phyloP scores from a whole-genome alignment of 2,888 invertebrate species.

The Piscicola geometra region DNA sequence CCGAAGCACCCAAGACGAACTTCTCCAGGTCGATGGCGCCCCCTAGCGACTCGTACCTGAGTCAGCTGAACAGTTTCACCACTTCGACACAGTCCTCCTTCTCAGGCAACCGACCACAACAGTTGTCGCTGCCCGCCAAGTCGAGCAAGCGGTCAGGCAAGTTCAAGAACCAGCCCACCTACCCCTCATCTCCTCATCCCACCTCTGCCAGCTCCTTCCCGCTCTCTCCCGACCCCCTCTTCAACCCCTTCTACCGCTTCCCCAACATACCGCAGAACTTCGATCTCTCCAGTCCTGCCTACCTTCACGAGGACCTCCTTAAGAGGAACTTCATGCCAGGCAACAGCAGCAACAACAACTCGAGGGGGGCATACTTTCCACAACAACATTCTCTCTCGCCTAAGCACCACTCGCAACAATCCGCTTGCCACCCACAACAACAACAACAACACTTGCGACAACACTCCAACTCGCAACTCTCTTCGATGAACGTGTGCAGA shows the following conservation, averaged over 20 bases:
- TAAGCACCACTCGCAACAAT: neutral
- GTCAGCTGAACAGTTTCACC: neutral
- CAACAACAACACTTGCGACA: constrained; percentile 8
- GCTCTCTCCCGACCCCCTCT: constrained; percentile 9
- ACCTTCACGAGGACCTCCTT: neutral
- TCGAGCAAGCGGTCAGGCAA: constrained; percentile 13
- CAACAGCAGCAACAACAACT: neutral
- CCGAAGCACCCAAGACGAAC: neutral
- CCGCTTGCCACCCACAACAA: neutral
- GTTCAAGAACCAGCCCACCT: neutral
- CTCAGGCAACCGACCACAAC: neutral
- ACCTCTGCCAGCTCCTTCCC: constrained; percentile 15
- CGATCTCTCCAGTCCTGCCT: constrained; percentile 1
- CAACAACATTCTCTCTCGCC: neutral
- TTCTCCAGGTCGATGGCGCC: constrained; percentile 7
- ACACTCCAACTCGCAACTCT: neutral
- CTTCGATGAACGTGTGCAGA: constrained; percentile 1
- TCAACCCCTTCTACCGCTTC: constrained; percentile 14
- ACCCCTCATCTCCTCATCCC: neutral
- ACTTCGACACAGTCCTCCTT: neutral
- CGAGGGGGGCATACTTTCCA: neutral
- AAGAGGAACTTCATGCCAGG: neutral
- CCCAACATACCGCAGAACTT: constrained; percentile 6
- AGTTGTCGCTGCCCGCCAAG: neutral
- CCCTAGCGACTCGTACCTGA: neutral